Conservation (phyloP, 2,888 invertebrate genomes). For the Seira musarum region DNA sequence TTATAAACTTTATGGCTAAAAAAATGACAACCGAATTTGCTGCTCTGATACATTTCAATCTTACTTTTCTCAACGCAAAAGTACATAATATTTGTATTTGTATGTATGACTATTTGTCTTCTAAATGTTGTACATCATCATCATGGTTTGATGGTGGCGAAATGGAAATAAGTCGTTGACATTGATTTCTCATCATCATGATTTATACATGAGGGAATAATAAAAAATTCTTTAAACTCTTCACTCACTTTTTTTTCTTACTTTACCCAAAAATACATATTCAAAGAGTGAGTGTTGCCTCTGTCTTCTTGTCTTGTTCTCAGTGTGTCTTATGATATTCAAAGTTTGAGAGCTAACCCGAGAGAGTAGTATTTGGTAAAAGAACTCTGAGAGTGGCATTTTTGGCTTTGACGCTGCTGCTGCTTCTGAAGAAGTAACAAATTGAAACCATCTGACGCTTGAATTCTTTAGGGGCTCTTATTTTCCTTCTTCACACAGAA, state of each 20-base stretch:
- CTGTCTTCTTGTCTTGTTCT: not conserved
- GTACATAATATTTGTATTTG: too few relatives aligned
- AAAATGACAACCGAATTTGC: not conserved
- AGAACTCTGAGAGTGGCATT: not conserved
- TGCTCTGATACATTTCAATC: not conserved
- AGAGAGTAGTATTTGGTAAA: not conserved
- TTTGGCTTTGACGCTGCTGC: slow-evolving; percentile 18
- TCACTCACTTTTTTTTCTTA: slow-evolving; percentile 12
- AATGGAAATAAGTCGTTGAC: slow-evolving; percentile 61
- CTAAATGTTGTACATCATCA: not conserved
- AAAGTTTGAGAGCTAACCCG: not conserved
- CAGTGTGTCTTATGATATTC: too few relatives aligned
- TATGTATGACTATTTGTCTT: not conserved
- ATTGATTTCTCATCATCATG: slow-evolving; percentile 54
- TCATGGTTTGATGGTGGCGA: slow-evolving; percentile 46
- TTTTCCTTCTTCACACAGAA: slow-evolving; percentile 10
- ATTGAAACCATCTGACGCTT: slow-evolving; percentile 61
- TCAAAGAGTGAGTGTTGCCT: not conserved
- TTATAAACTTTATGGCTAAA: too few relatives aligned
- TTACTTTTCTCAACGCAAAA: too few relatives aligned
- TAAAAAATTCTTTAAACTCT: slow-evolving; percentile 6
- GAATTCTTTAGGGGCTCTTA: slow-evolving; percentile 52
- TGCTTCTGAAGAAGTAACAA: slow-evolving; percentile 53
- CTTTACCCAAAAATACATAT: slow-evolving; percentile 20
- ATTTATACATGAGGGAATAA: slow-evolving; percentile 24